These are phyloP conservation scores for Puffinus mauretanicus DNA, from an alignment of 2,113 vertebrate species.

Conservation along the genomic window DNA sequence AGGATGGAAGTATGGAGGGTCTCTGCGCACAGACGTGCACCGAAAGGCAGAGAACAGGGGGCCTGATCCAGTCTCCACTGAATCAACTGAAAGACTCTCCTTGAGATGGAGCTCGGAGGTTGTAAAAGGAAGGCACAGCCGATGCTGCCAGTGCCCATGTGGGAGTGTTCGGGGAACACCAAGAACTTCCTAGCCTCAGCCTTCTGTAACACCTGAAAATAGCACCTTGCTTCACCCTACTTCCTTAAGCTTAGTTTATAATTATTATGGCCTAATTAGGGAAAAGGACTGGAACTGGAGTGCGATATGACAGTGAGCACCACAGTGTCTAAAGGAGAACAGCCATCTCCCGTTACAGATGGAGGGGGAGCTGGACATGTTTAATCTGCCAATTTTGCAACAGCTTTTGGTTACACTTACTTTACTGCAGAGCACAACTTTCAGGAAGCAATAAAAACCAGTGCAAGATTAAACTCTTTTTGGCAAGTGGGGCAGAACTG, in stretches of 20 bases:
- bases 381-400: background rate
- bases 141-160: background rate
- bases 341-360: background rate
- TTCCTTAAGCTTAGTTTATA: background rate
- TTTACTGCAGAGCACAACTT: background rate
- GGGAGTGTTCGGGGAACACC: background rate
- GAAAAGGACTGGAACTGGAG: background rate
- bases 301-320: background rate
- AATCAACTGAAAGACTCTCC: accelerated
- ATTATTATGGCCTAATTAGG: background rate
- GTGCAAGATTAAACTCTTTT: background rate
- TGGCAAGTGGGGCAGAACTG: background rate
- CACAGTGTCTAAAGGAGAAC: background rate
- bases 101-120: background rate
- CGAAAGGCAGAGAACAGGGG: background rate
- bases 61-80: background rate
- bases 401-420: background rate
- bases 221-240: background rate
- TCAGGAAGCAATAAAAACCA: background rate
- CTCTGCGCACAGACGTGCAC: accelerated
- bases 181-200: background rate
- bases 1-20: background rate
- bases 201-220: background rate
- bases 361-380: background rate
- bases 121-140: background rate